A percentile compares a stretch with the other conserved stretches of the same genome.
phyloP scores from a whole-genome alignment of 2,113 vertebrate genomes.

The Urocynchramus pylzowi region DNA sequence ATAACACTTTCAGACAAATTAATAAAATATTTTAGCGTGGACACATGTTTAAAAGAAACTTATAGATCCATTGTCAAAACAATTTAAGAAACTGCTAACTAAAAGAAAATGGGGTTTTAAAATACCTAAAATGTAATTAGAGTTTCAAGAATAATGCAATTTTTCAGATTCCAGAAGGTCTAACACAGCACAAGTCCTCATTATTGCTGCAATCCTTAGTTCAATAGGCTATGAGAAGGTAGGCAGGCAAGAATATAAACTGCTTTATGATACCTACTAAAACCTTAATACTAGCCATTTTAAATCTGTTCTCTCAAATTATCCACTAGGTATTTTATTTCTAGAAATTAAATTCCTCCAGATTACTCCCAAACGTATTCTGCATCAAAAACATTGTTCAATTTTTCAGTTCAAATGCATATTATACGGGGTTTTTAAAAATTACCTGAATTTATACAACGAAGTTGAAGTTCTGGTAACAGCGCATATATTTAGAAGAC shows the following conservation, averaged over 20 bases:
- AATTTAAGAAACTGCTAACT: neutral
- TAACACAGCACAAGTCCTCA: neutral
- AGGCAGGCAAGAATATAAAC: neutral
- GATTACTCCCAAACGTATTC: neutral
- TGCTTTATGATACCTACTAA: neutral
- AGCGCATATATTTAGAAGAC: neutral
- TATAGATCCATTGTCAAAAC: neutral
- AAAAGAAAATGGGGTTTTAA: neutral
- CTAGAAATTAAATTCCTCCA: neutral
- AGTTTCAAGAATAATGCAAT: neutral
- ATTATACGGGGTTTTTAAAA: neutral
- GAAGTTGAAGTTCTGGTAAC: neutral
- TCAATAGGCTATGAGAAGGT: neutral
- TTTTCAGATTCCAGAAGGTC: neutral
- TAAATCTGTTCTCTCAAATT: neutral
- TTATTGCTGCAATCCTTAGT: neutral
- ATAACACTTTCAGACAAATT: neutral
- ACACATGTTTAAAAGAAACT: neutral
- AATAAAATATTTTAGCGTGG: neutral
- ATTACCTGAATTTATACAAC: neutral
- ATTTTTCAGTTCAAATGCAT: neutral
- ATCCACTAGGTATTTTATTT: neutral
- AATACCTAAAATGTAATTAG: neutral
- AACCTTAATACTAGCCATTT: neutral
- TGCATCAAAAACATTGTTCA: neutral